Evolutionary conservation across 2,888 invertebrate genomes (phyloP).

Genomic region (Neoitamus cyanurus): DNA sequence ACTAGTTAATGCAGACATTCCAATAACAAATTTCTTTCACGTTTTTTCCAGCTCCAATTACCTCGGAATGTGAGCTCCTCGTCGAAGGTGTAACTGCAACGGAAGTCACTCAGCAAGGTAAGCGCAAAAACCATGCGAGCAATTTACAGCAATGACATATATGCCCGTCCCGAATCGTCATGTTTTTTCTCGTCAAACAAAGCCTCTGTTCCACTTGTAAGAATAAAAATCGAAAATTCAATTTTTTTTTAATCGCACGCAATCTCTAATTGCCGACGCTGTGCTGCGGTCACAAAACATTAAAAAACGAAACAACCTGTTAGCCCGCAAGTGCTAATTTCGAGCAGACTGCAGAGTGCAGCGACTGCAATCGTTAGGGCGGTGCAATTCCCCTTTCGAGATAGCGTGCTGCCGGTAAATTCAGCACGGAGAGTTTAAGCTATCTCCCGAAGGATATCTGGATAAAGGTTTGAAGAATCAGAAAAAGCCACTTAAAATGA

Average conservation of each 20-base stretch:
- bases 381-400: neutral
- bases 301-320: neutral
- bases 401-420: neutral
- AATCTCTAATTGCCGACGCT: neutral
- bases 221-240: neutral
- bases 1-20: neutral
- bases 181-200: neutral
- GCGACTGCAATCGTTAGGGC: neutral
- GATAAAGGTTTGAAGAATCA: neutral
- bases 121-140: neutral
- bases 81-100: neutral
- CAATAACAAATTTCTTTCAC: neutral
- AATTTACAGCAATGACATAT: neutral
- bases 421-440: neutral
- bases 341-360: neutral
- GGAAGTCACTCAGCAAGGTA: neutral
- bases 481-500: neutral
- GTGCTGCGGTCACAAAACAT: neutral
- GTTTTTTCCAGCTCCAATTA: slow-evolving; percentile 9
- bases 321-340: neutral
- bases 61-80: slow-evolving; percentile 10
- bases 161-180: neutral
- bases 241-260: neutral
- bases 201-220: neutral
- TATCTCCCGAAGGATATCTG: neutral